phyloP scores from a whole-genome alignment of 2,888 invertebrate genomes.

The Drosophila peninsularis region DNA sequence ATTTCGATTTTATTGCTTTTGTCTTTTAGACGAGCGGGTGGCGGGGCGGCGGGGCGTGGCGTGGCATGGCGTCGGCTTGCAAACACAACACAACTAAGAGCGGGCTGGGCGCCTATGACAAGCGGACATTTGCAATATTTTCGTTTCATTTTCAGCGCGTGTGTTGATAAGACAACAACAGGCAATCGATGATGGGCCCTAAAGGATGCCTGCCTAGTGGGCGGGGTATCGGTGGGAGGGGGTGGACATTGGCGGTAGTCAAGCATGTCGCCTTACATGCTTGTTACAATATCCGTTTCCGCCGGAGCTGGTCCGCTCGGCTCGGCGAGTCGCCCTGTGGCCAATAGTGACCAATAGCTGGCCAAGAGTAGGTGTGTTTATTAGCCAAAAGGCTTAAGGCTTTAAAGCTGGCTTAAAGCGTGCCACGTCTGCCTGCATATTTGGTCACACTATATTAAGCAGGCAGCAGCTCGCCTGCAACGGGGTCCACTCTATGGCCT shows the following conservation, averaged over 20 bases:
- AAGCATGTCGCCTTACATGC: slow-evolving; percentile 52
- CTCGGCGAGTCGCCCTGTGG: slow-evolving; percentile 27
- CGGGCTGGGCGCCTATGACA: slow-evolving; percentile 32
- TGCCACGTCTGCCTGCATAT: slow-evolving; percentile 8
- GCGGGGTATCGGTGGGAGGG: too few species aligned
- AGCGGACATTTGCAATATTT: slow-evolving; percentile 75
- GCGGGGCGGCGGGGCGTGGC: neutral
- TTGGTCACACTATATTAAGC: slow-evolving; percentile 57
- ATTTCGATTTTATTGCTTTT: slow-evolving; percentile 78
- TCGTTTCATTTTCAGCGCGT: slow-evolving; percentile 70
- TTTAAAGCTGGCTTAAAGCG: slow-evolving; percentile 50
- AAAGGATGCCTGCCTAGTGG: neutral
- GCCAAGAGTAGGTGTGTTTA: slow-evolving; percentile 40
- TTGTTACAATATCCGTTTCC: slow-evolving; percentile 70
- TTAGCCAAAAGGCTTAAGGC: slow-evolving; percentile 63
- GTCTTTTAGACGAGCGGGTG: slow-evolving; percentile 59
- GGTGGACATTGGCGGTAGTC: neutral
- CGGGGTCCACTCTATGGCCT: slow-evolving; percentile 13
- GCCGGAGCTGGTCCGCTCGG: slow-evolving; percentile 15
- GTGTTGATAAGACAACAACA: slow-evolving; percentile 72
- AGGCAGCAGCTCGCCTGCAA: slow-evolving; percentile 27
- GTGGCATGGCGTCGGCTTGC: neutral
- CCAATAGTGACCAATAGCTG: neutral
- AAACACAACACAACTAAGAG: slow-evolving; percentile 25
- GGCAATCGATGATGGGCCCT: slow-evolving; percentile 5